Conservation (phyloP, 1,140 invertebrate species). For the Monomorium pharaonis region DNA sequence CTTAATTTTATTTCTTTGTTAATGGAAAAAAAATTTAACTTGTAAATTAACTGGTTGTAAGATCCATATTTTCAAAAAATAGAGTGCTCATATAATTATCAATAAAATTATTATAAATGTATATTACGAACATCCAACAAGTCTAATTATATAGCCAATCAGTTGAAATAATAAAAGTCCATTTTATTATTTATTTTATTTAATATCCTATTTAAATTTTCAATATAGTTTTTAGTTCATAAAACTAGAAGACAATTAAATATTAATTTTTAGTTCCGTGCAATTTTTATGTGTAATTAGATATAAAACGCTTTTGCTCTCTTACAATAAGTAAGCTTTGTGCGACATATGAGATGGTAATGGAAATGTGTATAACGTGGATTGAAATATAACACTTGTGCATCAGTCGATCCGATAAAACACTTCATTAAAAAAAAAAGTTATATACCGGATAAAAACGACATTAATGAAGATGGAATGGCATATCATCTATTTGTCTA, state of each 20-base stretch:
- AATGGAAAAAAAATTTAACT: neutral
- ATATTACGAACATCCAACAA: neutral
- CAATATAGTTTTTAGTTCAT: neutral
- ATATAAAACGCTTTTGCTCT: neutral
- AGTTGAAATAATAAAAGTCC: neutral
- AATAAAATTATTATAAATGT: neutral
- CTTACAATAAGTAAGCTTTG: neutral
- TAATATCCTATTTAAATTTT: neutral
- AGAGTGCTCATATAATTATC: neutral
- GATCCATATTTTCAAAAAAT: neutral
- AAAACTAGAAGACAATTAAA: no score
- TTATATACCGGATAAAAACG: neutral
- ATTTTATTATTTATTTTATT: no score
- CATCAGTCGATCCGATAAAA: neutral
- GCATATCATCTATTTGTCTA: neutral
- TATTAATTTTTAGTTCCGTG: neutral
- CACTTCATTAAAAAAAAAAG: neutral
- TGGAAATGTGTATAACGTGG: neutral
- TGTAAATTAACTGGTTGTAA: neutral
- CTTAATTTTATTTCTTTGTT: no score
- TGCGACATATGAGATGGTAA: neutral
- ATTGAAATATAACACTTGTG: neutral
- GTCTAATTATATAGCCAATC: neutral
- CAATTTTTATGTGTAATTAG: neutral
- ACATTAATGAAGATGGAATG: constrained; percentile 8